Percentiles rank a stretch among this genome's conserved stretches.
phyloP scores from a whole-genome alignment of 2,113 vertebrate species.

The Chionodraco myersi region DNA sequence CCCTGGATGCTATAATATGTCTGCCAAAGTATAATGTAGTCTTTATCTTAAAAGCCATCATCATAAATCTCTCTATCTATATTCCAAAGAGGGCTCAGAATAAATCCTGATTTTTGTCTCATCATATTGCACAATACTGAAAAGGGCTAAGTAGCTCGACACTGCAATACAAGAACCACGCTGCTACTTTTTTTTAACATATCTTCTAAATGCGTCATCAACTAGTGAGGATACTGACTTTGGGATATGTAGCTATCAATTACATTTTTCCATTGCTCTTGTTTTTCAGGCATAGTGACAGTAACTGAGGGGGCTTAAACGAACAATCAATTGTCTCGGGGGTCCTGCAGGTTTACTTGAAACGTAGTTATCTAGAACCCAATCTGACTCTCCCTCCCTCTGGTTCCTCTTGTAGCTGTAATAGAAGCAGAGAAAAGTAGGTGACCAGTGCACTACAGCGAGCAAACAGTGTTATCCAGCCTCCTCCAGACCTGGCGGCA shows the following conservation, averaged over 20 bases:
- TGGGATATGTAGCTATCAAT: background rate
- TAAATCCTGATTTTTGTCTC: background rate
- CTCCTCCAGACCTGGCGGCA: slow-evolving; percentile 42
- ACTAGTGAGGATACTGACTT: background rate
- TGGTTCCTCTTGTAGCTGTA: slow-evolving; percentile 30
- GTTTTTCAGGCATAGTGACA: too few relatives aligned
- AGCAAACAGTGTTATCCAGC: slow-evolving; percentile 66
- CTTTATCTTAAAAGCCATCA: background rate
- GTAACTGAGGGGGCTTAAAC: background rate
- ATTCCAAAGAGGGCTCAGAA: background rate
- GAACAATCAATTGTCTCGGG: background rate
- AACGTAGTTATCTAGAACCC: slow-evolving; percentile 35
- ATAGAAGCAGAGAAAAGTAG: slow-evolving; percentile 28
- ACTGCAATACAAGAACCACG: background rate
- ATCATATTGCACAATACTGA: background rate
- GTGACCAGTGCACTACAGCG: slow-evolving; percentile 46
- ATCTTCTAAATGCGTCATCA: background rate
- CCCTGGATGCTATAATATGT: background rate
- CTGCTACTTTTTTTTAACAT: background rate
- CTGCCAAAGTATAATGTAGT: background rate
- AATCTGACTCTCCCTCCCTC: slow-evolving; percentile 31
- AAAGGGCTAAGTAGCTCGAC: background rate
- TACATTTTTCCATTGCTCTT: background rate
- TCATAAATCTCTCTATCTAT: background rate
- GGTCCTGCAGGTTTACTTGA: slow-evolving; percentile 15